Evolutionary conservation across 2,113 vertebrate species (phyloP).

Genomic region (Taxidea taxus): DNA sequence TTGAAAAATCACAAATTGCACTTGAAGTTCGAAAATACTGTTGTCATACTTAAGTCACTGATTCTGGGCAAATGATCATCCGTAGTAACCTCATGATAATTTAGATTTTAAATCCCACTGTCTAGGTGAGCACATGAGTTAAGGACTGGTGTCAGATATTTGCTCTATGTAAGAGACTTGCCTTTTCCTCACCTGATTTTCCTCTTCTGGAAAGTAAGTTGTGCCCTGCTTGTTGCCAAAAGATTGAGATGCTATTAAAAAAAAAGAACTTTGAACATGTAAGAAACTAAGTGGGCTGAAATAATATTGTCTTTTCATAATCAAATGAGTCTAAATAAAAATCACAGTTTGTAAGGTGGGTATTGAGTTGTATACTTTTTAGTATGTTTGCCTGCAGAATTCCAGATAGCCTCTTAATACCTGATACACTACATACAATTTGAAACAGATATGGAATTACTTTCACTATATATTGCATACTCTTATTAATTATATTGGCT

Average conservation of each 20-base stretch:
- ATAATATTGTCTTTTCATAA: conserved; percentile 21
- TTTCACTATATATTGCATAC: not conserved
- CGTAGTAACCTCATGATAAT: not conserved
- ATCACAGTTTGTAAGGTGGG: conserved; percentile 29
- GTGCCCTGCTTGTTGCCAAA: not conserved
- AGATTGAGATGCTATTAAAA: not conserved
- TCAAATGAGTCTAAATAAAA: conserved; percentile 29
- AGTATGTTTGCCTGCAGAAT: not conserved
- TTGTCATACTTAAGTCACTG: not conserved
- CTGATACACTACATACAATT: conserved; percentile 22
- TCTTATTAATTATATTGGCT: conserved; percentile 10
- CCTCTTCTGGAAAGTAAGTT: conserved; percentile 19
- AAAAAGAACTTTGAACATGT: conserved; percentile 26
- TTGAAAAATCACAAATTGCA: conserved; percentile 12
- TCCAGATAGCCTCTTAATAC: conserved; percentile 17
- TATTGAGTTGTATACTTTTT: not conserved
- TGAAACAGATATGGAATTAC: conserved; percentile 41
- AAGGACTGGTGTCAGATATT: conserved; percentile 22
- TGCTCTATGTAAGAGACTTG: not conserved
- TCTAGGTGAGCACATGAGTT: not conserved
- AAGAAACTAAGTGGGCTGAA: conserved; percentile 40
- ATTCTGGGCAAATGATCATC: conserved; percentile 15
- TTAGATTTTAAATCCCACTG: not conserved
- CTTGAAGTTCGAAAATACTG: not conserved
- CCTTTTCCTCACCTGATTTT: not conserved